A percentile compares a stretch with the other conserved stretches of the same genome.
Conservation (phyloP, 2,888 invertebrate species). For the Cheilosia soror region DNA sequence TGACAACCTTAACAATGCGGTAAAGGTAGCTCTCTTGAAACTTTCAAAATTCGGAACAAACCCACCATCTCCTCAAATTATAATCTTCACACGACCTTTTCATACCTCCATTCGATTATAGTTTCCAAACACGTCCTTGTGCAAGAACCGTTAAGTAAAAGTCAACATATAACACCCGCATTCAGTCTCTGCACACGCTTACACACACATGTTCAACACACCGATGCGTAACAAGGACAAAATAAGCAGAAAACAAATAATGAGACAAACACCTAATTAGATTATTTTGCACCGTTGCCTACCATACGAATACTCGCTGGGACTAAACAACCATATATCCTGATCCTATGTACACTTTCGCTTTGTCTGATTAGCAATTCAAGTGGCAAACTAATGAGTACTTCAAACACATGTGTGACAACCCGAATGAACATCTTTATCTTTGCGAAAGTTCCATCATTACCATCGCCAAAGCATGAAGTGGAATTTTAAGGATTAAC, state of each 20-base stretch:
- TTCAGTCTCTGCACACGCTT: not conserved
- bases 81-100: not conserved
- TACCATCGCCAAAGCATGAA: conserved; percentile 26
- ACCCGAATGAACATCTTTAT: conserved; percentile 37
- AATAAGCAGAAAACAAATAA: conserved; percentile 50
- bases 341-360: not conserved
- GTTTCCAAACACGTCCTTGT: conserved; percentile 30
- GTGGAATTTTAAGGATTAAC: conserved; percentile 59
- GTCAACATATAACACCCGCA: conserved; percentile 46
- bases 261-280: conserved; percentile 73
- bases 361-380: conserved; percentile 61
- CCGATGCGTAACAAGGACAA: conserved; percentile 26
- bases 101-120: not conserved
- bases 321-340: not conserved
- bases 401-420: conserved; percentile 63
- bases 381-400: conserved; percentile 57
- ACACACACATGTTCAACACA: not conserved
- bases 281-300: conserved; percentile 57
- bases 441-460: conserved; percentile 52
- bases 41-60: not conserved
- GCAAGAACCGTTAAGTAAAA: conserved; percentile 29
- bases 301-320: not conserved
- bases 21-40: too few species aligned
- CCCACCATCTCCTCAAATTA: not conserved
- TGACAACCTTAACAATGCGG: too few species aligned